Base-by-base conservation (phyloP, 2,888 invertebrate genomes). In the Aromia moschata region DNA sequence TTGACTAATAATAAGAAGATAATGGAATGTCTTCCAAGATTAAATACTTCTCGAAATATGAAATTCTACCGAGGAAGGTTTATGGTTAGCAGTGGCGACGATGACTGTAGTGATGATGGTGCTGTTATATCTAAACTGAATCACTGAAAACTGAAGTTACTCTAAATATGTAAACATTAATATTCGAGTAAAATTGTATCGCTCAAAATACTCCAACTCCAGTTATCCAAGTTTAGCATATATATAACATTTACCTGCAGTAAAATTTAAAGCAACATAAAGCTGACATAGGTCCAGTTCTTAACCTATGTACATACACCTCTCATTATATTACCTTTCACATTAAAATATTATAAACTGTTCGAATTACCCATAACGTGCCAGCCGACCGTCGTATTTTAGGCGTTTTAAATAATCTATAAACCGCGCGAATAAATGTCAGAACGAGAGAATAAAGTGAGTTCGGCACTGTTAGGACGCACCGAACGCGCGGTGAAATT, bases 401-500 rank as follows among this genome's bases (percentile, higher is more conserved):
- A 37, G 20, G 11, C 18, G 12, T n/a, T 31, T 46, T 47, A 20
- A 47, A 17, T 47, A 47, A 37, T 43, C 41, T 36, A 49, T 36
- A 37, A 38, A 25, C 38, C 43, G 18, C 14, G 18, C 38, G 38
- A 20, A 40, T 40, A 38, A 52, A 30, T 41, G 52, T 51, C 51
- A 40, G 4, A 10, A 38, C 20, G 38, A 7, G 11, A 12, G 38
- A 49, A 49, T 38, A 38, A 49, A 38, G 25, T 12, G 25, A 18
- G 14, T 15, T 11, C 25, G 43, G 41, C 11, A 41, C 40, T 41
- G 43, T 49, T 33, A 36, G 25, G 15, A 41, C 52, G 17, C 14
- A 30, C 52, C 40, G 41, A 45, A 52, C 41, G 16, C 41, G 52
- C 31, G 43, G 56, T 38, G 56, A 57, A 57, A 56, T 57, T 57